These are phyloP conservation scores for Pipra filicauda DNA, from an alignment of 2,113 vertebrate species.

Conservation along the genomic window DNA sequence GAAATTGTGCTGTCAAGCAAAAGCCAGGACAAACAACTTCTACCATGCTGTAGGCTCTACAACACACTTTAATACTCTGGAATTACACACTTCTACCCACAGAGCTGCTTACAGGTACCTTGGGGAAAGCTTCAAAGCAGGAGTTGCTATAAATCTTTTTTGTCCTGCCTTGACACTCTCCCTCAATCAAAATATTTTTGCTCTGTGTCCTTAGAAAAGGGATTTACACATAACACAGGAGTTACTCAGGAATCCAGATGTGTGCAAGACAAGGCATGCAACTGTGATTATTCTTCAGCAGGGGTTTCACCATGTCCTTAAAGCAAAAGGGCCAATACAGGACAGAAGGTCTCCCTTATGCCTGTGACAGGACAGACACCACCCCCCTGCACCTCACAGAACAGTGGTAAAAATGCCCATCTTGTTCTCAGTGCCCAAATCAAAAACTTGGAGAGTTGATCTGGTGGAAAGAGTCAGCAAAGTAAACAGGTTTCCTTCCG, in stretches of 20 bases:
- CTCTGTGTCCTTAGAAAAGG: not conserved
- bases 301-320: not conserved
- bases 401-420: not conserved
- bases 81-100: not conserved
- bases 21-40: not conserved
- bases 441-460: not conserved
- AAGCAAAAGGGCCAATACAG: not conserved
- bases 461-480: not conserved
- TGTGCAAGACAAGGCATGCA: not conserved
- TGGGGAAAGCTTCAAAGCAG: not conserved
- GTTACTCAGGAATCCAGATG: not conserved
- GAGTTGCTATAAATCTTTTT: not conserved
- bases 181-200: not conserved
- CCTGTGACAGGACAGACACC: not conserved
- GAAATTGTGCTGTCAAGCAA: not conserved
- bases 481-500: not conserved
- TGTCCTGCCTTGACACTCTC: not conserved
- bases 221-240: not conserved
- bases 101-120: not conserved
- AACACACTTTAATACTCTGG: constrained; percentile 40
- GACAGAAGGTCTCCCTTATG: not conserved
- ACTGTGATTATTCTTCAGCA: not conserved
- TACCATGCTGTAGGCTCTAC: not conserved
- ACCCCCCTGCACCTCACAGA: not conserved
- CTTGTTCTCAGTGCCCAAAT: not conserved